Conservation (phyloP, 1,140 invertebrate species). For the Aleiodes sp. region DNA sequence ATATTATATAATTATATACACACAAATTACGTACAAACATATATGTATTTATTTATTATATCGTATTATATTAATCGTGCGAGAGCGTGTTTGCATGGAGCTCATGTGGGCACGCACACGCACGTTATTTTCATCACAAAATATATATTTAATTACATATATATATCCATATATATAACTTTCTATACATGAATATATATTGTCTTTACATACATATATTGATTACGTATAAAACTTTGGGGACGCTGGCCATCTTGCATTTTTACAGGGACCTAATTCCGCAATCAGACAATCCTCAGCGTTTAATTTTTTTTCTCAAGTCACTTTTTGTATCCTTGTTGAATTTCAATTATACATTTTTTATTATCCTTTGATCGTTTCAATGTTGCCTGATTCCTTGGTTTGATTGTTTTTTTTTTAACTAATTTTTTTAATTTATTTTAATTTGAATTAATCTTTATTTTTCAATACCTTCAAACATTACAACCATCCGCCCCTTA, state of each 20-base stretch:
- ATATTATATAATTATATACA: constrained; percentile 40
- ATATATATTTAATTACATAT: constrained; percentile 44
- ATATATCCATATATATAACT: constrained; percentile 40
- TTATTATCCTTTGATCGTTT: constrained; percentile 66
- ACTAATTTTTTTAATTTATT: constrained; percentile 20
- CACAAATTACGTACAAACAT: constrained; percentile 34
- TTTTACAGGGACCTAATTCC: constrained; percentile 65
- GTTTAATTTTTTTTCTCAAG: constrained; percentile 61
- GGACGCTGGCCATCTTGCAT: constrained; percentile 67
- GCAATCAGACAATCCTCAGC: constrained; percentile 67
- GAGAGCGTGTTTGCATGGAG: constrained; percentile 58
- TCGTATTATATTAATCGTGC: constrained; percentile 33
- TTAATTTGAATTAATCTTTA: constrained; percentile 32
- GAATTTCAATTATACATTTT: constrained; percentile 43
- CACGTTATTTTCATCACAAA: constrained; percentile 42
- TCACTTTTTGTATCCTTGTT: constrained; percentile 47
- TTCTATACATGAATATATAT: constrained; percentile 44
- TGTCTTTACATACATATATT: constrained; percentile 46
- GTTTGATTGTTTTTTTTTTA: constrained; percentile 36
- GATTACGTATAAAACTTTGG: constrained; percentile 64
- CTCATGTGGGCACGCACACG: constrained; percentile 46
- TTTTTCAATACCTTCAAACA: constrained; percentile 23
- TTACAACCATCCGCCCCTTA: constrained; percentile 39
- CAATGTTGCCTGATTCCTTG: constrained; percentile 58
- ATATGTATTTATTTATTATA: constrained; percentile 46